Evolutionary conservation across 2,113 vertebrate species (phyloP).

Genomic region (Hypocryptadius cinnamomeus): DNA sequence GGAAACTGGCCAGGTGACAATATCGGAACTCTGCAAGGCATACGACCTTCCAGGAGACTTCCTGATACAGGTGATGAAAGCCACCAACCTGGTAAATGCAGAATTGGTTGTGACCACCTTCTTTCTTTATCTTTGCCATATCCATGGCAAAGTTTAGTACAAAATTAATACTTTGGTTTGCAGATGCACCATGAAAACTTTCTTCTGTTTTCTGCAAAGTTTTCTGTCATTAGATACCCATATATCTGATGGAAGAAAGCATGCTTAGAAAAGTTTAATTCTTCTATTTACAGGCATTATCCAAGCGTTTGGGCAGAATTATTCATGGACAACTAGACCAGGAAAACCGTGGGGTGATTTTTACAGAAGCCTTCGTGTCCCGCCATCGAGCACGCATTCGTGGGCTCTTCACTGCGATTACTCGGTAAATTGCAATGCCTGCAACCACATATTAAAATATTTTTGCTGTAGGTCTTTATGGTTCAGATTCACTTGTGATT

Average conservation of each 20-base stretch:
- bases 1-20: conserved; percentile 87
- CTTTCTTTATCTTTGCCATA: background rate
- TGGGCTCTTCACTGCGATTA: conserved; percentile 91
- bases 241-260: background rate
- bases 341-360: conserved; percentile 88
- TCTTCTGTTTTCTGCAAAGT: background rate
- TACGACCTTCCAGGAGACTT: conserved; percentile 94
- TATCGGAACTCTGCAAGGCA: conserved; percentile 89
- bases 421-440: conserved; percentile 69
- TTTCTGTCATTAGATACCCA: background rate
- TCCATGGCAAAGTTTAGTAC: background rate
- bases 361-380: conserved; percentile 88
- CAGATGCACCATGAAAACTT: too few species aligned
- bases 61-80: conserved; percentile 80
- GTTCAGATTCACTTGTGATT: background rate
- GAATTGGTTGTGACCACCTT: background rate
- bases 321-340: conserved; percentile 89
- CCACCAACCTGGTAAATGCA: background rate
- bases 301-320: conserved; percentile 80
- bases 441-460: background rate
- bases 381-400: conserved; percentile 89
- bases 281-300: conserved; percentile 75
- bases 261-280: background rate
- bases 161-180: background rate
- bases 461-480: background rate